Evolutionary conservation across 2,113 vertebrate genomes (phyloP).

Genomic region (Chaenocephalus aceratus): DNA sequence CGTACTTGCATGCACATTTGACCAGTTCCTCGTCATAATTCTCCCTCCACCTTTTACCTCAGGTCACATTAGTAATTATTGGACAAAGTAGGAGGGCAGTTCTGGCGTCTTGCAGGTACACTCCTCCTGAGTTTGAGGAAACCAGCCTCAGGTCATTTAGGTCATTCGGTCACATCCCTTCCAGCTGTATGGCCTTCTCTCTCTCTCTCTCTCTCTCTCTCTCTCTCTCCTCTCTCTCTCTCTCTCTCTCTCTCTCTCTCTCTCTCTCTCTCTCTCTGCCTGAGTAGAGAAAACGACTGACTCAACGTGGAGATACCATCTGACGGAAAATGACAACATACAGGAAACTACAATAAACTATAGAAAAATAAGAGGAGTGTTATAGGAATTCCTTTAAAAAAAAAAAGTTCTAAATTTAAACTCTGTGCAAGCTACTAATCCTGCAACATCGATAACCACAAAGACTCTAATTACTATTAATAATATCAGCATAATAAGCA

Average conservation of each 20-base stretch:
- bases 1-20: not conserved
- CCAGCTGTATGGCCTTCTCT: not conserved
- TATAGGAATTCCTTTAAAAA: not conserved
- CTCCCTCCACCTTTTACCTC: not conserved
- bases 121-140: conserved; percentile 27
- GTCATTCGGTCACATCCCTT: conserved; percentile 16
- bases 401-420: too few relatives aligned
- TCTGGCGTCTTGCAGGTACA: conserved; percentile 8
- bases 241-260: too few relatives aligned
- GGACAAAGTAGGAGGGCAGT: conserved; percentile 7
- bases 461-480: too few relatives aligned
- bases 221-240: conserved; percentile 9
- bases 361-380: too few relatives aligned
- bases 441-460: too few relatives aligned
- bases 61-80: conserved; percentile 28
- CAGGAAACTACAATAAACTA: not conserved
- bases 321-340: not conserved
- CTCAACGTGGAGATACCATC: not conserved
- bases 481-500: too few relatives aligned
- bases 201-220: not conserved
- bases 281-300: not conserved
- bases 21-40: not conserved
- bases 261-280: not conserved
- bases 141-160: conserved; percentile 9
- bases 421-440: not conserved